Percentiles rank a stretch among this genome's conserved stretches.
phyloP scores from a whole-genome alignment of 1,140 invertebrate genomes.

The Hormaphis cornu region DNA sequence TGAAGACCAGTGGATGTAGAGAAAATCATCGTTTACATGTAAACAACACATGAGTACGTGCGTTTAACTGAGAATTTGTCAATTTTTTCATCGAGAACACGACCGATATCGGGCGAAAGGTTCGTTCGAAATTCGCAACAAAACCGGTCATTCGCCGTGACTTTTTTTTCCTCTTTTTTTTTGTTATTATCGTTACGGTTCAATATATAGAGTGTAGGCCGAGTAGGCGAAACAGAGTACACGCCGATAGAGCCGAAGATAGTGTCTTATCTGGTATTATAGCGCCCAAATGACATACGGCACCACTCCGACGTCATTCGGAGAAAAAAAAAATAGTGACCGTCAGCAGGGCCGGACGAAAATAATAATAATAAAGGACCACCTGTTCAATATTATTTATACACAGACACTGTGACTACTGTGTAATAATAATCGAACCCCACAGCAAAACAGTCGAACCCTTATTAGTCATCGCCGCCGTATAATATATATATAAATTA shows the following conservation, averaged over 20 bases:
- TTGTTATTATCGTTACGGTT: too few species aligned
- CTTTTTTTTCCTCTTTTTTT: too few species aligned
- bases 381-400: conserved; percentile 25
- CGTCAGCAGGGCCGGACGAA: neutral
- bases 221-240: neutral
- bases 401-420: conserved; percentile 10
- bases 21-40: too few species aligned
- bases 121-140: too few species aligned
- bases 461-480: conserved; percentile 1
- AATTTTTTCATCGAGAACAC: too few species aligned
- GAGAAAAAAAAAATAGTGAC: conserved; percentile 24
- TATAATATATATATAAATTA: neutral
- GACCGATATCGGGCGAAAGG: too few species aligned
- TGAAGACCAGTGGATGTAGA: too few species aligned
- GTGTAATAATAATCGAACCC: neutral
- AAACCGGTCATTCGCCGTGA: too few species aligned
- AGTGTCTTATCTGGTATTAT: too few species aligned
- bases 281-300: conserved; percentile 1
- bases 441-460: neutral
- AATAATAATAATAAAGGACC: conserved; percentile 2
- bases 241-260: conserved; percentile 4
- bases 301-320: neutral
- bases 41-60: too few species aligned
- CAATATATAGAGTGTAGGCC: too few species aligned
- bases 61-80: too few species aligned